Evolutionary conservation across 1,140 invertebrate species (phyloP), one percentile per base, ranked within the genome.

Genomic region (Microplitis mediator): DNA sequence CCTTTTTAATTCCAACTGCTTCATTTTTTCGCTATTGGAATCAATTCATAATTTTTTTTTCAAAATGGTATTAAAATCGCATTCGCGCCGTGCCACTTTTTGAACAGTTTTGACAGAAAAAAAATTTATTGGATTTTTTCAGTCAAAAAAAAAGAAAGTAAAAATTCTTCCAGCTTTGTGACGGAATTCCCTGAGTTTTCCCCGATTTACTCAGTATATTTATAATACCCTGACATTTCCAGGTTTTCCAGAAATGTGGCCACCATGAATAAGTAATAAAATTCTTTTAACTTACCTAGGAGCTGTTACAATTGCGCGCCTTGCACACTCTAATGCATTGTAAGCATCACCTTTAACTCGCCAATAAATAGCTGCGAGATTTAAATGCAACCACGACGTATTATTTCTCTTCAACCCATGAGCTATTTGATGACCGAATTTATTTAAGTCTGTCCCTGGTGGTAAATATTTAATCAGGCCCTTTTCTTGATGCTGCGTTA

Each of bases 301-400:
- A 62, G 93, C 92, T 86, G 91, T 92, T 82, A 94, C 90, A 9
- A 96, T 88, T 36, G 95, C 93, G 77, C 94, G 83, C 14, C 94
- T 88, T 16, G 92, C 90, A 86, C 95, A 97, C 80, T 96, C 94
- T 63, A 96, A 85, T 8, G 94, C 94, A 81, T 93, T 91, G 35
- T 90, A 89, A 6, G 93, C 91, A 81, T 95, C 90, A 34, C 95
- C 95, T 79, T 90, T 91, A 2, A 94, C 91, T 64, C 95, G 89
- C 95, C 95, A 97, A 87, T 94, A 96, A 69, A 96, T 91, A 13
- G 94, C 91, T 56, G 93, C 94, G 79, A 96, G 88, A 81, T 95
- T 95, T 79, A 95, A 93, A 80, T 95, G 90, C 16, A 95, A 87
- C 95, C 95, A 97, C 0, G 94, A 95, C 1, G 91, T 91, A 56